phyloP scores from a whole-genome alignment of 2,113 vertebrate genomes.

The Chloroceryle aenea region DNA sequence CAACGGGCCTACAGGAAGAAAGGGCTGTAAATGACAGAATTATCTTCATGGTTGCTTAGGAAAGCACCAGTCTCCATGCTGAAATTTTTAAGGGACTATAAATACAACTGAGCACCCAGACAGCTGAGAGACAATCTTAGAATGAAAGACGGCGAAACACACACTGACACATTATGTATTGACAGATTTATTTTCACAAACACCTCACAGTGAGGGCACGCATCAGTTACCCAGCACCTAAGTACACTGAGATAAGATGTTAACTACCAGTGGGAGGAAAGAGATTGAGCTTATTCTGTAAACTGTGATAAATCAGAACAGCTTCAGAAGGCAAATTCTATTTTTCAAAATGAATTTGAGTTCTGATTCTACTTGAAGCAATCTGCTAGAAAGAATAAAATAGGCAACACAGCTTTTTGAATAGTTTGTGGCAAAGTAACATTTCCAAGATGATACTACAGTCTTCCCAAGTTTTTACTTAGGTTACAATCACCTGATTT shows the following conservation, averaged over 20 bases:
- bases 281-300: not conserved
- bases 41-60: not conserved
- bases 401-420: not conserved
- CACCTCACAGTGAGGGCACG: not conserved
- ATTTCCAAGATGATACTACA: not conserved
- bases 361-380: not conserved
- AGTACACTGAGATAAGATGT: not conserved
- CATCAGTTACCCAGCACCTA: not conserved
- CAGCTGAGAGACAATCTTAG: not conserved
- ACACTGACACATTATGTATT: not conserved
- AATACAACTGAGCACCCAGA: rapidly evolving
- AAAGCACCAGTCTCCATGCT: not conserved
- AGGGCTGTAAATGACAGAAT: not conserved
- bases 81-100: not conserved
- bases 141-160: not conserved
- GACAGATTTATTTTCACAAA: not conserved
- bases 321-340: not conserved
- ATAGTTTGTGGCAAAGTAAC: not conserved
- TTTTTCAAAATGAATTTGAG: not conserved
- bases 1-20: not conserved
- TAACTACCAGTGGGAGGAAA: not conserved
- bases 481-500: not conserved
- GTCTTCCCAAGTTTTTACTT: not conserved
- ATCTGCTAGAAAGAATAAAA: not conserved
- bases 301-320: not conserved